Percentiles rank a stretch among this genome's conserved stretches.
phyloP scores from a whole-genome alignment of 2,113 vertebrate species.

The Mustelus asterias region DNA sequence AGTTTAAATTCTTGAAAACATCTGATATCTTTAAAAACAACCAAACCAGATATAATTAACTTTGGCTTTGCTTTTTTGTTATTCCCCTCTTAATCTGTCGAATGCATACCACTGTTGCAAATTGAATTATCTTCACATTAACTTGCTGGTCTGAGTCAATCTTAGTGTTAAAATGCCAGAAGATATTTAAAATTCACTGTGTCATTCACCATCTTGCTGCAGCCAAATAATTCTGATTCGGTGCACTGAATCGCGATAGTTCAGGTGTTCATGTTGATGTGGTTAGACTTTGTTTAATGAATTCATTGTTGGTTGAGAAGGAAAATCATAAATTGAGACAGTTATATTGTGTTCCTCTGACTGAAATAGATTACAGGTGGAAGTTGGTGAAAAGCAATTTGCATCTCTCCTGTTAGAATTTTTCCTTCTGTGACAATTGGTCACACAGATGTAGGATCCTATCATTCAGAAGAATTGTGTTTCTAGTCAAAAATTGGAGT shows the following conservation, averaged over 20 bases:
- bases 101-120: background rate
- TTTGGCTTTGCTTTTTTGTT: background rate
- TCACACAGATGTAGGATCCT: background rate
- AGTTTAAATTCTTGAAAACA: background rate
- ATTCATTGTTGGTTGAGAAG: constrained; percentile 30
- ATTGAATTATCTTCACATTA: background rate
- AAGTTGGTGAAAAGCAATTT: constrained; percentile 29
- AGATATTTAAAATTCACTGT: background rate
- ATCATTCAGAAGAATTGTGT: constrained; percentile 9
- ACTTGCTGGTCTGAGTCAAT: background rate
- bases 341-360: constrained; percentile 15
- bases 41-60: background rate
- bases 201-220: background rate
- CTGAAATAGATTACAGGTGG: constrained; percentile 20
- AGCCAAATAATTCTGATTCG: constrained; percentile 1
- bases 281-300: background rate
- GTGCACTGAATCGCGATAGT: constrained; percentile 1
- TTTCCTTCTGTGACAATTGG: background rate
- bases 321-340: constrained; percentile 17
- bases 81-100: background rate
- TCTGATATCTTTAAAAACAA: background rate
- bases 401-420: constrained; percentile 19
- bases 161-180: background rate
- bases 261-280: constrained; percentile 21
- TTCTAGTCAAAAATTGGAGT: background rate